Evolutionary conservation across 1,140 invertebrate genomes (phyloP).

Genomic region (Ganaspis sp.): DNA sequence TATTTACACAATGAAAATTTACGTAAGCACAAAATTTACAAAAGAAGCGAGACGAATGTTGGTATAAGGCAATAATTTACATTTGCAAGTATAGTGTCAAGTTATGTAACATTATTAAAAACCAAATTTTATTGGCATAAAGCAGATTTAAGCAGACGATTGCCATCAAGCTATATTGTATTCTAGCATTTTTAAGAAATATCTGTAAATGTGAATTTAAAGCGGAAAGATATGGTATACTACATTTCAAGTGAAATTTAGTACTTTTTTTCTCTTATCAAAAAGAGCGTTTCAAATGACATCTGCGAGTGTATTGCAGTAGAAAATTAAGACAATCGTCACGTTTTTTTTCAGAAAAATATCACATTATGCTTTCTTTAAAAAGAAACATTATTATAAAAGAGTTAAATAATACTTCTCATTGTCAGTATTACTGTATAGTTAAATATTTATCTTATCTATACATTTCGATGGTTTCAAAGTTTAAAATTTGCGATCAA

Average conservation of each 20-base stretch:
- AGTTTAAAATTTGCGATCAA: no score
- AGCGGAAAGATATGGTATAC: background rate
- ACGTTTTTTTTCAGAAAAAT: no score
- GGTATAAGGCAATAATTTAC: background rate
- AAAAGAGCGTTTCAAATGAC: no score
- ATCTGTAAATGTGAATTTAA: background rate
- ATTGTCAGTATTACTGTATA: no score
- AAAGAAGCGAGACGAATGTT: background rate
- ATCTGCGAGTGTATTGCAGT: no score
- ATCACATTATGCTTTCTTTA: no score
- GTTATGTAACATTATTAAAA: background rate
- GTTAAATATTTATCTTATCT: no score
- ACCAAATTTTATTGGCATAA: background rate
- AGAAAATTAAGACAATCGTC: no score
- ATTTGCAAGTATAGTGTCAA: no score
- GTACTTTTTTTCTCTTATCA: background rate
- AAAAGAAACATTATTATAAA: no score
- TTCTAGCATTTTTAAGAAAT: background rate
- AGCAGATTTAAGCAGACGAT: slow-evolving; percentile 2
- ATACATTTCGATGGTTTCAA: no score
- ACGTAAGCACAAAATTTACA: background rate
- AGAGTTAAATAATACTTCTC: no score
- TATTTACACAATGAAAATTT: background rate
- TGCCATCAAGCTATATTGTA: background rate
- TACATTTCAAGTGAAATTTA: background rate